These are phyloP conservation scores for Tetanocera ferruginea DNA, from an alignment of 2,888 invertebrate genomes.

Conservation along the genomic window DNA sequence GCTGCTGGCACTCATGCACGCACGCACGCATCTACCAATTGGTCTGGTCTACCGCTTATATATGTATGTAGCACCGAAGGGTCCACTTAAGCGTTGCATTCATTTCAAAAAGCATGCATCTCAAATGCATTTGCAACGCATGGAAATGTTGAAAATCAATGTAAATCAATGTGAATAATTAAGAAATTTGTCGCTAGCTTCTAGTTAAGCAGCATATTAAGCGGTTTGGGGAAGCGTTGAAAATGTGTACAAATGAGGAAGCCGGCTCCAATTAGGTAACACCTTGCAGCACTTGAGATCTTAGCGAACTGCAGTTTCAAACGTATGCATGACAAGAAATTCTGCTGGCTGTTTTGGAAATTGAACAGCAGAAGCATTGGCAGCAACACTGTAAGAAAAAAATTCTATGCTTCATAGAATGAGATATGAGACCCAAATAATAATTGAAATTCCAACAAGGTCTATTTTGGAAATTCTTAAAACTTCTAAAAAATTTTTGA, in stretches of 20 bases:
- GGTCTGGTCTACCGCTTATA: background rate
- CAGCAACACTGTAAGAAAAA: no score
- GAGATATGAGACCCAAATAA: no score
- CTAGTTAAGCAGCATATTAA: background rate
- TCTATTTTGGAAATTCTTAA: no score
- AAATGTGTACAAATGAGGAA: conserved; percentile 24
- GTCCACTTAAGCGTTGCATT: conserved; percentile 2
- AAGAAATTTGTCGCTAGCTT: conserved; percentile 52
- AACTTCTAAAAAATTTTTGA: no score
- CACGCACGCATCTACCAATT: conserved; percentile 11
- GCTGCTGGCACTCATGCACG: conserved; percentile 26
- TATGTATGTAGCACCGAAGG: no score
- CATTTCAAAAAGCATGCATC: background rate
- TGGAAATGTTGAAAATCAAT: conserved; percentile 26
- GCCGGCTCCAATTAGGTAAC: conserved; percentile 11
- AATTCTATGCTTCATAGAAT: no score
- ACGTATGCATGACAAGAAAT: no score
- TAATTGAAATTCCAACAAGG: no score
- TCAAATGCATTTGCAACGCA: conserved; percentile 24
- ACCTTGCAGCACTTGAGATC: conserved; percentile 18
- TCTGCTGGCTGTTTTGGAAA: no score
- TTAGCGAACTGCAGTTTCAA: background rate
- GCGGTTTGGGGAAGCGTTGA: conserved; percentile 7
- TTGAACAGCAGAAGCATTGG: no score
- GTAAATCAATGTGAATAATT: conserved; percentile 43